Percentiles rank a stretch among this genome's conserved stretches.
These are phyloP conservation scores for Ricordea florida DNA, from an alignment of 92 coral and sea anemone genomes.

Conservation along the genomic window DNA sequence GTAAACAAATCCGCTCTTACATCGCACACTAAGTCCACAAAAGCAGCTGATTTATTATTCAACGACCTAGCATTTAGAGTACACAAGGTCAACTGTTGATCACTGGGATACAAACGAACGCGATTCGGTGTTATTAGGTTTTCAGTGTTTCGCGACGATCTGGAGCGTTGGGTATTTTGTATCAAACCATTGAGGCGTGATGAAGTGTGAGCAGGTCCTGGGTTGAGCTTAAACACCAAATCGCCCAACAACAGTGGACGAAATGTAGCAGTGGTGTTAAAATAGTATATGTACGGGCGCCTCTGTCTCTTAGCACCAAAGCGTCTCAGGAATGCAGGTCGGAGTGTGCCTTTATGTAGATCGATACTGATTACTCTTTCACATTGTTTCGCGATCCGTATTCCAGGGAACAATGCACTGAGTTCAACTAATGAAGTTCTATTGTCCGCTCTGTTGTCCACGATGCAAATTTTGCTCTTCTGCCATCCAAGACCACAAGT, in stretches of 20 bases:
- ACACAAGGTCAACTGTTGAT: no score
- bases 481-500: conserved; percentile 14
- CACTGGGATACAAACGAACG: no score
- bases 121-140: conserved; percentile 24
- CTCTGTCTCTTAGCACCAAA: not conserved
- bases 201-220: conserved; percentile 6
- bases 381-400: conserved; percentile 9
- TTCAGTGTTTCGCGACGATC: conserved; percentile 26
- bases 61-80: no score
- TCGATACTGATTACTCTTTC: conserved; percentile 14
- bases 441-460: no score
- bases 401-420: not conserved
- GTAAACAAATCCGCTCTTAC: no score
- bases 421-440: not conserved
- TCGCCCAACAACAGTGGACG: conserved; percentile 4
- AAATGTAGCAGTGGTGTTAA: conserved; percentile 23
- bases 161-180: conserved; percentile 24
- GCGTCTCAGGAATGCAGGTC: conserved; percentile 1
- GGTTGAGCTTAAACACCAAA: not conserved
- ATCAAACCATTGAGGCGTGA: conserved; percentile 22
- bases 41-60: no score
- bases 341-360: not conserved
- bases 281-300: not conserved
- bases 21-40: no score
- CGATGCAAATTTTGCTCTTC: conserved; percentile 1